phyloP scores from a whole-genome alignment of 2,797 vertebrate genomes.

The Galago senegalensis region DNA sequence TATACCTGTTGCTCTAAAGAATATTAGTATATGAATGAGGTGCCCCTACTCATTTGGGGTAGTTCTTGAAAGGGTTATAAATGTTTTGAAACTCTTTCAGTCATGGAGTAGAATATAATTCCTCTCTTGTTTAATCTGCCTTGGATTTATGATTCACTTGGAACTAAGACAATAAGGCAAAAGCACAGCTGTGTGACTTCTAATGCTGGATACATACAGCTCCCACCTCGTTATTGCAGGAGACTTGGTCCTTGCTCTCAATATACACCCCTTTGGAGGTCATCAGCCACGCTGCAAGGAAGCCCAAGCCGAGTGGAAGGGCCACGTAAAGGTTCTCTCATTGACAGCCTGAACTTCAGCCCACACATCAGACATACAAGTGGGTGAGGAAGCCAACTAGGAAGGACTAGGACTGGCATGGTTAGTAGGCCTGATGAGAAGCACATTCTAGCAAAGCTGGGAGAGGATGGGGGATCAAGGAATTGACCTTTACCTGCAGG shows the following conservation, averaged over 20 bases:
- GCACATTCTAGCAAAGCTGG: neutral
- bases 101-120: neutral
- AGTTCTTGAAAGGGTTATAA: neutral
- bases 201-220: neutral
- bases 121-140: neutral
- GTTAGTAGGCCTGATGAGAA: neutral
- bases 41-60: neutral
- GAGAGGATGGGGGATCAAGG: neutral
- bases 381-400: neutral
- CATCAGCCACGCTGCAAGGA: neutral
- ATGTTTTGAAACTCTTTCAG: neutral
- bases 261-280: neutral
- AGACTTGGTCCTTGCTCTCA: neutral
- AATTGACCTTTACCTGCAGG: neutral
- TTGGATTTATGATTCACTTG: constrained; percentile 25
- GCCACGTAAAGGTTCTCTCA: neutral
- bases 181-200: neutral
- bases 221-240: neutral
- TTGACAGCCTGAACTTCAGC: neutral
- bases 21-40: neutral
- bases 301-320: neutral
- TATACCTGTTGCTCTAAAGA: neutral
- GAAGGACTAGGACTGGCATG: neutral
- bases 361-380: neutral
- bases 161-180: neutral